Percentiles rank a stretch among this genome's conserved stretches.
Conservation (phyloP, 2,888 invertebrate species). For the Caenorhabditis auriculariae region DNA sequence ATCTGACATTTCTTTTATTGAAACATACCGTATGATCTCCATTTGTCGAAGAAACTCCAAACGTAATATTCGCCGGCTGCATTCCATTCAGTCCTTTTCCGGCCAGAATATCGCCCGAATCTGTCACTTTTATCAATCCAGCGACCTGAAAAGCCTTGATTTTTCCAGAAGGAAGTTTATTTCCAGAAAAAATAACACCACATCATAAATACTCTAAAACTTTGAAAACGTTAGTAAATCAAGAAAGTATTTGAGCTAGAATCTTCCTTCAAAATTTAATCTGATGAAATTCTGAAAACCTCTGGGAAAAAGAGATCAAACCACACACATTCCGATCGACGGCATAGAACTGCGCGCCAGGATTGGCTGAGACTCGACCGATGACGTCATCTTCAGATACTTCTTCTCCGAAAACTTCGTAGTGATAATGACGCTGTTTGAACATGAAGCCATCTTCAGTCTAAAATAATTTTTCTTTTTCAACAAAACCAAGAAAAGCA, state of each 20-base stretch:
- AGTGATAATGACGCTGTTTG: slow-evolving; percentile 20
- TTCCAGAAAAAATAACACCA: too few relatives aligned
- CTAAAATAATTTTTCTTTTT: not conserved
- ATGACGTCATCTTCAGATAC: slow-evolving; percentile 24
- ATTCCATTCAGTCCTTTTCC: slow-evolving; percentile 20
- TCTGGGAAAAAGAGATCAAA: not conserved
- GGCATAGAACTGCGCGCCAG: slow-evolving; percentile 35
- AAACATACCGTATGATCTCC: slow-evolving; percentile 37
- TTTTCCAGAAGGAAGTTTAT: too few relatives aligned
- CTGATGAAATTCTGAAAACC: not conserved
- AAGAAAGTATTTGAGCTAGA: too few relatives aligned
- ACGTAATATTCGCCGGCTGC: slow-evolving; percentile 21
- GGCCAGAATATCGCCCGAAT: slow-evolving; percentile 28
- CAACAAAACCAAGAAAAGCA: not conserved
- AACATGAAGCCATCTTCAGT: slow-evolving; percentile 21
- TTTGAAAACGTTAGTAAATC: too few relatives aligned
- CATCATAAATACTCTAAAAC: too few relatives aligned
- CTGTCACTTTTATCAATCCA: slow-evolving; percentile 32
- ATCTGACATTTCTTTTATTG: too few relatives aligned
- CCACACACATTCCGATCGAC: slow-evolving; percentile 30
- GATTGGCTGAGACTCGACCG: slow-evolving; percentile 33
- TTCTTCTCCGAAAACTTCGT: slow-evolving; percentile 31
- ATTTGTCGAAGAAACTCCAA: slow-evolving; percentile 39
- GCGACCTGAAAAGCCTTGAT: slow-evolving; percentile 16
- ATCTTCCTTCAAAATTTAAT: too few relatives aligned